Evolutionary conservation across 2,888 invertebrate genomes (phyloP).

Genomic region (Calameuta idolon): DNA sequence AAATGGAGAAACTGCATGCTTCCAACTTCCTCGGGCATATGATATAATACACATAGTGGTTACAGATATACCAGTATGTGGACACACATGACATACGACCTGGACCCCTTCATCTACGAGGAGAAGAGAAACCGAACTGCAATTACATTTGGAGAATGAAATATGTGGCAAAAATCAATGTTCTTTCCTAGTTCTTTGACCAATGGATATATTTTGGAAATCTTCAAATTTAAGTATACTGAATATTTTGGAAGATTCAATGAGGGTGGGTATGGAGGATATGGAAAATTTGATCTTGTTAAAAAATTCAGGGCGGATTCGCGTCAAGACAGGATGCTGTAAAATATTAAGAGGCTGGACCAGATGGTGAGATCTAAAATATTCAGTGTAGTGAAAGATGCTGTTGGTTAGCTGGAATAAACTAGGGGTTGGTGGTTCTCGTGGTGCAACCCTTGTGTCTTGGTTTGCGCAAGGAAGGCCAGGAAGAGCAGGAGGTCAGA

Average conservation of each 20-base stretch:
- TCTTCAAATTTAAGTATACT: neutral
- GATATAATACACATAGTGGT: neutral
- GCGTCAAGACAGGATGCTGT: neutral
- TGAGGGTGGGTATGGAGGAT: neutral
- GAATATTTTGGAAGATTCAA: neutral
- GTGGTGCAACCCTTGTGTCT: neutral
- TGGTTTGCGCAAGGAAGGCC: neutral
- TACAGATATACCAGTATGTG: neutral
- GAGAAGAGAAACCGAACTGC: neutral
- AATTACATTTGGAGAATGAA: neutral
- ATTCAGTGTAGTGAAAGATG: slow-evolving; percentile 47
- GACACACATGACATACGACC: neutral
- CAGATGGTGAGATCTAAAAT: slow-evolving; percentile 36
- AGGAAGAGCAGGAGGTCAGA: neutral
- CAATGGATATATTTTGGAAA: neutral
- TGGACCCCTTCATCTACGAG: neutral
- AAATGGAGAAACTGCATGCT: slow-evolving; percentile 25
- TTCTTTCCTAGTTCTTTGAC: neutral
- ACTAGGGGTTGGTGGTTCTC: neutral
- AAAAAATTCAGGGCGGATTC: neutral
- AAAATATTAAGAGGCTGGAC: neutral
- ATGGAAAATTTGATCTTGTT: neutral
- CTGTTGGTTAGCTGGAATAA: slow-evolving; percentile 22
- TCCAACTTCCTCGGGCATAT: neutral
- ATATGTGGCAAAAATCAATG: neutral